phyloP scores from a whole-genome alignment of 2,888 invertebrate species.

The Ectemnius continuus region DNA sequence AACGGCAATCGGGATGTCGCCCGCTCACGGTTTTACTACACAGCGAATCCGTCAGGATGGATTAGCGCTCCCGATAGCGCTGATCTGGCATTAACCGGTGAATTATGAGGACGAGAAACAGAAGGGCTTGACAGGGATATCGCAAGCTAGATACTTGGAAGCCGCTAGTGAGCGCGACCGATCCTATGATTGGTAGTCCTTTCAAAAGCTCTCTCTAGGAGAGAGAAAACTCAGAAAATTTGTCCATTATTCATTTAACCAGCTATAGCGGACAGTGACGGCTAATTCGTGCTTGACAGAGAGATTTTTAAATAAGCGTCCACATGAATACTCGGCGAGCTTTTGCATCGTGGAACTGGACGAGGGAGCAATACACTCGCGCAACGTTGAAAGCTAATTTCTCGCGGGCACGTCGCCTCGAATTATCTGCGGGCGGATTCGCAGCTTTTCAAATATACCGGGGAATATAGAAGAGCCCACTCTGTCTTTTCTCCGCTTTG shows the following conservation, averaged over 20 bases:
- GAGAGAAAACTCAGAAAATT: too few species aligned
- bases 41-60: slow-evolving; percentile 35
- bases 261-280: too few species aligned
- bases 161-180: slow-evolving; percentile 1
- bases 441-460: slow-evolving; percentile 16
- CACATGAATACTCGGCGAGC: too few species aligned
- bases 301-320: too few species aligned
- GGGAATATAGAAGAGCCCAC: not conserved
- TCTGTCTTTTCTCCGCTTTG: not conserved
- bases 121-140: too few species aligned
- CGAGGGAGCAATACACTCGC: not conserved
- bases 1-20: too few species aligned
- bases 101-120: slow-evolving; percentile 18
- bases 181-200: too few species aligned
- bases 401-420: slow-evolving; percentile 6
- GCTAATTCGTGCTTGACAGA: too few species aligned
- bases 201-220: too few species aligned
- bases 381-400: slow-evolving; percentile 18
- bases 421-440: slow-evolving; percentile 42
- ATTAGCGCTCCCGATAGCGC: slow-evolving; percentile 43
- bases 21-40: too few species aligned
- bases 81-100: slow-evolving; percentile 35
- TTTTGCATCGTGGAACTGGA: not conserved
- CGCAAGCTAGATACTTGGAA: too few species aligned
- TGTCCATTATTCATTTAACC: too few species aligned